Base-by-base conservation (phyloP, 2,888 invertebrate species). In the Drosophila falleni region DNA sequence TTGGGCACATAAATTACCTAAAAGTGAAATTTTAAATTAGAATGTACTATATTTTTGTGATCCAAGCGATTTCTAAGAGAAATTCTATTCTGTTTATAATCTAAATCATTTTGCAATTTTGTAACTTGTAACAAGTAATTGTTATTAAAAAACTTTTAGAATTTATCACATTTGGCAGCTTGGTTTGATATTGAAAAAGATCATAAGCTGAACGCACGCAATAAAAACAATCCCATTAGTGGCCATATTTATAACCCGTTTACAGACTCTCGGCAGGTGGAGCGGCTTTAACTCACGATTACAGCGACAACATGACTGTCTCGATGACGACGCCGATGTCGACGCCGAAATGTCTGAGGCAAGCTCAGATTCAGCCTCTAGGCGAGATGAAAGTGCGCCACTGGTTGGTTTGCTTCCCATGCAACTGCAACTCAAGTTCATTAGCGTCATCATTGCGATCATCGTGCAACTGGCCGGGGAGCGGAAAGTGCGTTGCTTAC, bases 381-480 rank as follows among this genome's bases (percentile, higher is more conserved):
- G 55, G 54, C 59, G 42, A 67, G 78, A 78, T 80, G 79, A 79
- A 81, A 79, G 81, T 79, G 74, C 68, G 78, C 78, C 64, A 71
- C 73, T 70, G 60, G 64, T 66, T 70, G 74, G 56, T 51, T 68
- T 51, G 71, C 54, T 80, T 72, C 80, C 69, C 73, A 80, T 71
- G 78, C 68, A 60, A 55, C 47, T 64, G 69, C 78, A 73, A 58
- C 72, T 67, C 56, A 65, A 65, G 78, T 78, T 79, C 66, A 79
- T 81, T 79, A 81, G 71, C 71, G 78, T 80, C 73, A 78, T 68
- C 67, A 55, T 56, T 58, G 54, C 41, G 56, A 39, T 35, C 42
- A 23, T 19, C 47, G 39, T 58, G 54, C 35, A 35, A 41, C 42
- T 41, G 46, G 31, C 26, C 26, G 56, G 50, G 49, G 54, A 44